Evolutionary conservation across 2,888 invertebrate genomes (phyloP).

Genomic region (Congeria kusceri): DNA sequence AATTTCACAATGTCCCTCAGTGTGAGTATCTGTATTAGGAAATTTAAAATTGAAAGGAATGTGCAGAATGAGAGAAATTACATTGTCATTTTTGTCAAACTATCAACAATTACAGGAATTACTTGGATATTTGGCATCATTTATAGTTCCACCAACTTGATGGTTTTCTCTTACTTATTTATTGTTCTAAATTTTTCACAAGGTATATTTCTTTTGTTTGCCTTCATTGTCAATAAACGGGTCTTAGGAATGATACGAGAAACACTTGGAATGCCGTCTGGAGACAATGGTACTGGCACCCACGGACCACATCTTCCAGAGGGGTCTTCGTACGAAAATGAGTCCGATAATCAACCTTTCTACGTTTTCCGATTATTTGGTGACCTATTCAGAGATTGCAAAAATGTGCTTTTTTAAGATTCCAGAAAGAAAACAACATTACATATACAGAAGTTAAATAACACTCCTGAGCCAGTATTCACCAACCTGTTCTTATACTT

Average conservation of each 20-base stretch:
- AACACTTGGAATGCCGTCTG: not conserved
- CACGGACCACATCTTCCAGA: no score
- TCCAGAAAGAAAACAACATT: no score
- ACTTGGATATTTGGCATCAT: conserved; percentile 33
- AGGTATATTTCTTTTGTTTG: conserved; percentile 26
- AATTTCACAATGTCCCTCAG: conserved; percentile 21
- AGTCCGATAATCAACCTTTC: not conserved
- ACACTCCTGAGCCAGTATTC: no score
- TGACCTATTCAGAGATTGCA: no score
- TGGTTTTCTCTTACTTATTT: conserved; percentile 13
- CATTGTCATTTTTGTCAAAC: conserved; percentile 24
- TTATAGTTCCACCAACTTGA: not conserved
- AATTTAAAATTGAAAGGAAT: not conserved
- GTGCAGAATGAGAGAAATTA: conserved; percentile 24
- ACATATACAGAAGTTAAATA: no score
- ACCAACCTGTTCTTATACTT: no score
- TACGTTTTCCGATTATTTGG: no score
- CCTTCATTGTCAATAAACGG: conserved; percentile 24
- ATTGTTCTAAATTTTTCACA: conserved; percentile 25
- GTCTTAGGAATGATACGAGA: conserved; percentile 17
- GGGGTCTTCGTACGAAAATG: no score
- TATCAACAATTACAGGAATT: conserved; percentile 28
- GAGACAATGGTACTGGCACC: no score
- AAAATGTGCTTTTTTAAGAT: no score
- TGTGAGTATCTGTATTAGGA: conserved; percentile 8